Percentiles rank a stretch among this genome's conserved stretches.
Conservation (phyloP, 2,888 invertebrate species). For the Eubasilissa splendida region DNA sequence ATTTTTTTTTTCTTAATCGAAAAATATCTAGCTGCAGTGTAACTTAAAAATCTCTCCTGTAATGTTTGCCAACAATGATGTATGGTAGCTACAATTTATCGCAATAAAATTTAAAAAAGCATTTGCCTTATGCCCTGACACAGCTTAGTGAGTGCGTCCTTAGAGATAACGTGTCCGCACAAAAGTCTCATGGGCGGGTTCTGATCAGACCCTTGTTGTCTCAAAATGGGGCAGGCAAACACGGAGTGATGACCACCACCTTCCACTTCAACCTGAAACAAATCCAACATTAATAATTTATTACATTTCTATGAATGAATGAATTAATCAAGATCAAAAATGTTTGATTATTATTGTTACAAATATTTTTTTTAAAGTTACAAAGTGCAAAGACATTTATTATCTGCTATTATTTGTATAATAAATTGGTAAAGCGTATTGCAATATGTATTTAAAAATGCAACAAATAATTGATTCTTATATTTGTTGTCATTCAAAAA, state of each 20-base stretch:
- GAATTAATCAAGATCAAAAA: no score
- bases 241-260: slow-evolving; percentile 97
- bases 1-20: neutral
- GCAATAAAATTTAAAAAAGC: neutral
- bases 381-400: no score
- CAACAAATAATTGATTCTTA: no score
- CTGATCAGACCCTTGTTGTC: slow-evolving; percentile 94
- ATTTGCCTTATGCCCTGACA: slow-evolving; percentile 91
- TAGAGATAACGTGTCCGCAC: slow-evolving; percentile 98
- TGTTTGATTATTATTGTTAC: neutral
- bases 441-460: no score
- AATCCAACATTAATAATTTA: slow-evolving; percentile 48
- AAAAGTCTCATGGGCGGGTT: slow-evolving; percentile 98
- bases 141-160: slow-evolving; percentile 96
- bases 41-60: neutral
- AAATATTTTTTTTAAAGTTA: neutral
- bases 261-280: slow-evolving; percentile 90
- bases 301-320: no score
- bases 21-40: neutral
- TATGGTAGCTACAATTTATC: neutral
- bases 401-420: no score
- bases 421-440: no score
- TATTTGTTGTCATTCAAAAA: neutral
- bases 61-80: neutral
- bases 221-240: slow-evolving; percentile 98